Evolutionary conservation across 2,113 vertebrate species (phyloP).

Genomic region (Paramormyrops kingsleyae): DNA sequence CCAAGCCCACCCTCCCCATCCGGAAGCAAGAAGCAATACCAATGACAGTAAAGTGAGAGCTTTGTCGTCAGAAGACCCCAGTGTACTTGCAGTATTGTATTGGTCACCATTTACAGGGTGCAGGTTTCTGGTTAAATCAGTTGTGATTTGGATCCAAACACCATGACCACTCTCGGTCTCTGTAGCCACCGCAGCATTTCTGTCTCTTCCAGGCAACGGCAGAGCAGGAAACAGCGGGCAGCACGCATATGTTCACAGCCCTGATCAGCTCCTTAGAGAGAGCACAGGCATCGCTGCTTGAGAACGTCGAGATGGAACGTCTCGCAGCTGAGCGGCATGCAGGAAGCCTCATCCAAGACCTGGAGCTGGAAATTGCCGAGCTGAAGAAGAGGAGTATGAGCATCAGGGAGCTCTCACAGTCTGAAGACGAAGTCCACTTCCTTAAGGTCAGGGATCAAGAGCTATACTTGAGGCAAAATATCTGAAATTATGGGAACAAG

Average conservation of each 20-base stretch:
- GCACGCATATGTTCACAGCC: slow-evolving; percentile 36
- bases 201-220: slow-evolving; percentile 42
- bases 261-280: slow-evolving; percentile 46
- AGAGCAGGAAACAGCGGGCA: slow-evolving; percentile 38
- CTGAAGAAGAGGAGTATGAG: slow-evolving; percentile 41
- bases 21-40: neutral
- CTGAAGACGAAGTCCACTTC: slow-evolving; percentile 49
- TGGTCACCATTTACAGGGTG: neutral
- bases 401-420: slow-evolving; percentile 39
- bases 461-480: neutral
- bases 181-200: neutral
- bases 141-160: neutral
- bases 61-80: neutral
- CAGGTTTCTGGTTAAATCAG: neutral
- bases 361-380: slow-evolving; percentile 51
- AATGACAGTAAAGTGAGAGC: neutral
- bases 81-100: neutral
- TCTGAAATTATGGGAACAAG: neutral
- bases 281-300: slow-evolving; percentile 48
- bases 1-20: neutral
- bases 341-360: slow-evolving; percentile 45
- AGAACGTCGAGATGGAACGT: slow-evolving; percentile 48
- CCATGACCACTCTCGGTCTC: neutral
- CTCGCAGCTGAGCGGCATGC: slow-evolving; percentile 39
- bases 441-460: slow-evolving; percentile 42